Evolutionary conservation across 2,888 invertebrate species (phyloP), one percentile per base, ranked within the genome.

Genomic region (Protophormia terraenovae): DNA sequence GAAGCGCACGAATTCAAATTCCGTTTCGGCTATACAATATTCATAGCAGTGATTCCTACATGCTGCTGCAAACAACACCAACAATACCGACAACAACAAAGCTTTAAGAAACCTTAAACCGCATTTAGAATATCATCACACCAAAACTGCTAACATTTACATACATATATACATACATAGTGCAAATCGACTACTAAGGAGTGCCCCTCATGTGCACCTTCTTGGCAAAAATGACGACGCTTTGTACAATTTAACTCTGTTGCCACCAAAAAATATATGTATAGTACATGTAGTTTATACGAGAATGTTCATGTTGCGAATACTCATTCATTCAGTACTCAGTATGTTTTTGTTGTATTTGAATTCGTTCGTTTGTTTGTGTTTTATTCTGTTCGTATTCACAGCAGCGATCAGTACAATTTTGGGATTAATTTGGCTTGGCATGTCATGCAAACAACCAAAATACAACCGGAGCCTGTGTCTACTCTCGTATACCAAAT

Each of bases 71-170:
- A 86, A 58, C 81, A 73, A 41, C 76, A 84, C 62, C 83, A 84
- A 79, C 72, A 16, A 66, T 66, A 86, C 58, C 81, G 84, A 83
- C 77, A 86, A 64, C 89, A 88, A 88, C 88, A 84, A 73, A 77
- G 67, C 84, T 79, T 77, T 83, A 79, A 73, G 84, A 78, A 75
- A 86, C 84, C 86, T 84, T 86, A 86, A 89, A 90, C 89, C 89
- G 88, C 90, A 89, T 90, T 90, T 90, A 90, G 90, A 90, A 90
- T 91, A 91, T 90, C 90, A 90, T 91, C 90, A 88, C 88, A 90
- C 76, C 64, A 69, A 82, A 82, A 72, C 58, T 53, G 47, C 38
- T 32, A 62, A 66, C 32, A 60, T 0, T 10, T n/a, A 41, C 50
- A 76, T 83, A 83, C 80, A 72, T 22, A 50, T 10, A 10, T 8